Conservation (phyloP, 2,113 vertebrate species). For the Zootoca vivipara region DNA sequence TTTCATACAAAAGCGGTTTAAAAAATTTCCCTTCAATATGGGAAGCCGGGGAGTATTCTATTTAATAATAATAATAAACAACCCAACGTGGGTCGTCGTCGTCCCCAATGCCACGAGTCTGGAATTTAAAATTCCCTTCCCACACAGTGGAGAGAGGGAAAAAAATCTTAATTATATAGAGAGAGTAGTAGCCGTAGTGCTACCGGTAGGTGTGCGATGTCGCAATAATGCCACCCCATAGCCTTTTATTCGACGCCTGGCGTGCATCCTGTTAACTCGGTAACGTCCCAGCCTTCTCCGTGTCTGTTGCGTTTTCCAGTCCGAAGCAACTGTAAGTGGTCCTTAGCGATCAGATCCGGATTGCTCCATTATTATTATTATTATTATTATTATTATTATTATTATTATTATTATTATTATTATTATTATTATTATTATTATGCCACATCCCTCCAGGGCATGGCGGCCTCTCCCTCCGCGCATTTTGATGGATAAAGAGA, state of each 20-base stretch:
- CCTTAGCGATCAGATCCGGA: too few species aligned
- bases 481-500: conserved; percentile 8
- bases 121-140: neutral
- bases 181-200: neutral
- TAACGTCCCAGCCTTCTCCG: too few species aligned
- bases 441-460: neutral
- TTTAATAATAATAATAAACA: too few species aligned
- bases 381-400: neutral
- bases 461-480: accelerated
- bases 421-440: neutral
- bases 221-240: neutral
- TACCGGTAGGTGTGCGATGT: neutral
- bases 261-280: neutral
- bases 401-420: neutral
- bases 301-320: neutral
- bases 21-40: neutral
- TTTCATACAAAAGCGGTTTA: neutral
- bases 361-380: neutral
- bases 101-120: neutral
- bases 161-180: neutral
- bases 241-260: neutral
- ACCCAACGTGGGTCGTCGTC: too few species aligned
- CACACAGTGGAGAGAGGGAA: neutral
- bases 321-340: neutral
- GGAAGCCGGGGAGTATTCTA: too few species aligned